Evolutionary conservation across 2,113 vertebrate genomes (phyloP).

Genomic region (Orthonyx spaldingii): DNA sequence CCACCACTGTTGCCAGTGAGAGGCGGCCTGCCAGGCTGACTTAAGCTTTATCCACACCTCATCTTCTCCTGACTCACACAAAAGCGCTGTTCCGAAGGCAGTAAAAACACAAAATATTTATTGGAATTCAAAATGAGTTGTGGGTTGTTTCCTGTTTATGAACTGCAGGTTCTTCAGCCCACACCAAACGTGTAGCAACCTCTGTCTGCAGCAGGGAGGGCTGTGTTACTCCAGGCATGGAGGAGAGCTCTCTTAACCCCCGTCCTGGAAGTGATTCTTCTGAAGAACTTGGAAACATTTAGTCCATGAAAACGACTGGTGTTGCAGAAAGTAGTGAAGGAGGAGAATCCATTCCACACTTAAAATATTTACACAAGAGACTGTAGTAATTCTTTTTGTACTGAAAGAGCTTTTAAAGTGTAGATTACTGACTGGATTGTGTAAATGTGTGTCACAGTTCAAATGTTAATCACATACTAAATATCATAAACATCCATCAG

Average conservation of each 20-base stretch:
- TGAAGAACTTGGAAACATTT: not conserved
- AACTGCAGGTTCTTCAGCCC: not conserved
- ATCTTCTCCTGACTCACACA: not conserved
- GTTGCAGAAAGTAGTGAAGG: not conserved
- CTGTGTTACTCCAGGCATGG: not conserved
- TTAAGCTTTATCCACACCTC: not conserved
- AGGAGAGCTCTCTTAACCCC: not conserved
- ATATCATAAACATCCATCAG: not conserved
- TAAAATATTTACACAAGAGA: not conserved
- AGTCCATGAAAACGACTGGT: not conserved
- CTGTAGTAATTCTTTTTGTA: not conserved
- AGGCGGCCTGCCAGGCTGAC: not conserved
- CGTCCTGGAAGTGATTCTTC: not conserved
- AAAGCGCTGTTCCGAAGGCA: not conserved
- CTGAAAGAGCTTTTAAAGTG: not conserved
- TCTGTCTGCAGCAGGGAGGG: rapidly evolving
- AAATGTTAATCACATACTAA: not conserved
- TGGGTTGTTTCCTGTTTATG: slow-evolving; percentile 17
- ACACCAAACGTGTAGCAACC: not conserved
- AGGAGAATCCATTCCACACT: not conserved
- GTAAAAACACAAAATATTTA: not conserved
- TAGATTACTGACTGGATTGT: not conserved
- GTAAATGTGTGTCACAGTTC: not conserved
- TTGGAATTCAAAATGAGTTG: not conserved
- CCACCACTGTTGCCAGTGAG: not conserved